phyloP scores from a whole-genome alignment of 37 sponge, comb jelly and placozoan genomes.

The Spongilla lacustris region DNA sequence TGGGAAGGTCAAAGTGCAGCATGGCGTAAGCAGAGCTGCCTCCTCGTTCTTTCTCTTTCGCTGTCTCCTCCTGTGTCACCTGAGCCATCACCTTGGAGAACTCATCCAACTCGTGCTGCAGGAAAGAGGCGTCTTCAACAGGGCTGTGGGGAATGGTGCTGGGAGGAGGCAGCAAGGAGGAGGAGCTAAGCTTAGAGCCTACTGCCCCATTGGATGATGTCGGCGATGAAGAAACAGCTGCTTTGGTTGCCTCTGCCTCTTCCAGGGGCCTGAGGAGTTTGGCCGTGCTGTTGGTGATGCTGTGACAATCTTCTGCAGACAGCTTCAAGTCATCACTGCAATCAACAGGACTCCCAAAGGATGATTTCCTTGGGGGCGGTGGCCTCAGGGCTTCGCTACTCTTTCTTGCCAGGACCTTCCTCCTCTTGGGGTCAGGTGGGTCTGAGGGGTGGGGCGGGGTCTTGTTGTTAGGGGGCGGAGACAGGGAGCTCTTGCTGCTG shows the following conservation, averaged over 20 bases:
- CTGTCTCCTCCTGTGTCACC: slow-evolving; percentile 40
- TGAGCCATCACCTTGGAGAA: slow-evolving; percentile 59
- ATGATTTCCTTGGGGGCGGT: background rate
- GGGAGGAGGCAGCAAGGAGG: background rate
- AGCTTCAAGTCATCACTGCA: slow-evolving; percentile 37
- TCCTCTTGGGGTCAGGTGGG: background rate
- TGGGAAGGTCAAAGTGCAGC: background rate
- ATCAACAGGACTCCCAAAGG: slow-evolving; percentile 22
- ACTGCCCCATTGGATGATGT: background rate
- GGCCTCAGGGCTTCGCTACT: slow-evolving; percentile 4
- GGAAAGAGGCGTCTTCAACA: background rate
- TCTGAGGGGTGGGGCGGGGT: background rate
- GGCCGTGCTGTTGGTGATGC: slow-evolving; percentile 46
- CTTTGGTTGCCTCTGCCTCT: slow-evolving; percentile 17
- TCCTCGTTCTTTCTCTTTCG: slow-evolving; percentile 21
- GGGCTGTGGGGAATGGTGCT: background rate
- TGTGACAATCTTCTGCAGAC: slow-evolving; percentile 39
- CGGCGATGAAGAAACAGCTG: background rate
- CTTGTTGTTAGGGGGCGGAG: background rate
- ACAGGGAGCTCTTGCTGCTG: slow-evolving; percentile 5
- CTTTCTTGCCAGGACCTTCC: background rate
- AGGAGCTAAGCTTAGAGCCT: background rate
- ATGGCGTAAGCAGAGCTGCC: background rate
- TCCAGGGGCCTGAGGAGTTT: slow-evolving; percentile 55
- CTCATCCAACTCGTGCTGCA: slow-evolving; percentile 52